phyloP scores from a whole-genome alignment of 2,888 invertebrate species.

The Fragum whitleyi region DNA sequence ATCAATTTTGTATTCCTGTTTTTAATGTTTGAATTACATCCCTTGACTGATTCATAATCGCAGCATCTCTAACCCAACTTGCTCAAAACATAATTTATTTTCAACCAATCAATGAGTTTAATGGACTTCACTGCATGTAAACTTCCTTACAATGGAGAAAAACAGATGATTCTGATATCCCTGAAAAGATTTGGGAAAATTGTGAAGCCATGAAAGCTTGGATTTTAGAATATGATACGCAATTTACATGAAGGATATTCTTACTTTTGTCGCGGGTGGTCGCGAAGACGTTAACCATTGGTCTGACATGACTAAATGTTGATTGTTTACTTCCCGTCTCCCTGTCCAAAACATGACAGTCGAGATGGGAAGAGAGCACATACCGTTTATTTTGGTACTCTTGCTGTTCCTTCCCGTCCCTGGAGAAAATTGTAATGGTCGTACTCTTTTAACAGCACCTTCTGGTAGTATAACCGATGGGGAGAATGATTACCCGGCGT shows the following conservation, averaged over 20 bases:
- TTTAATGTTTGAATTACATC: neutral
- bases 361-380: constrained; percentile 49
- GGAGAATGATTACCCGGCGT: constrained; percentile 54
- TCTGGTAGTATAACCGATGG: constrained; percentile 58
- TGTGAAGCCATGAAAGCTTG: neutral
- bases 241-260: neutral
- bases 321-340: constrained; percentile 36
- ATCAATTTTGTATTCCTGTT: no score
- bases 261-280: neutral
- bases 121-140: constrained; percentile 26
- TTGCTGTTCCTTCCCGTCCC: constrained; percentile 24
- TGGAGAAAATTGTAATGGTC: constrained; percentile 41
- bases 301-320: constrained; percentile 14
- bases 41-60: neutral
- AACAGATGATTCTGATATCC: constrained; percentile 38
- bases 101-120: constrained; percentile 45
- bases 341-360: constrained; percentile 45
- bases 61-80: constrained; percentile 17
- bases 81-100: constrained; percentile 33
- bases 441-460: constrained; percentile 48
- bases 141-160: constrained; percentile 52
- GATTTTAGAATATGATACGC: neutral
- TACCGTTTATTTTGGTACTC: constrained; percentile 14
- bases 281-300: constrained; percentile 1
- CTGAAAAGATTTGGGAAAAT: neutral